Evolutionary conservation across 1,140 invertebrate genomes (phyloP).

Genomic region (Chionoecetes opilio): DNA sequence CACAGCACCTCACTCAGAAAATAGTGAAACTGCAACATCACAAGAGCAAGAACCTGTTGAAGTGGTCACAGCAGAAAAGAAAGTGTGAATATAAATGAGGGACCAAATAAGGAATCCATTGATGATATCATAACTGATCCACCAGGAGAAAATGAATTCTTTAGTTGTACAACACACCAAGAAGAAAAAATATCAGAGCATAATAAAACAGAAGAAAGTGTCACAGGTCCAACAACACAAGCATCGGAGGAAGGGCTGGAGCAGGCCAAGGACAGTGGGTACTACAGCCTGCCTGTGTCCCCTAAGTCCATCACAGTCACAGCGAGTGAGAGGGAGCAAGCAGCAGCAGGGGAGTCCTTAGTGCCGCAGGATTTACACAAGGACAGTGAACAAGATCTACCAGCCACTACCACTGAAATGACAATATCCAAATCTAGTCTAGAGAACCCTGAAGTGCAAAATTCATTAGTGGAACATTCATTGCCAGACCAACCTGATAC

Average conservation of each 20-base stretch:
- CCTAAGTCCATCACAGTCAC: slow-evolving; percentile 56
- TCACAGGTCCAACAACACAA: neutral
- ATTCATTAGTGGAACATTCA: neutral
- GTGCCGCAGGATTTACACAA: slow-evolving; percentile 44
- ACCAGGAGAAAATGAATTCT: neutral
- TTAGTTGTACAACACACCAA: neutral
- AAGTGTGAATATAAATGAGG: neutral
- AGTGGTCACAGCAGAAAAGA: neutral
- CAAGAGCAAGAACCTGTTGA: slow-evolving; percentile 3
- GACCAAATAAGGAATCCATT: neutral
- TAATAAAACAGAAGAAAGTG: slow-evolving; percentile 32
- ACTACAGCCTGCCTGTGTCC: slow-evolving; percentile 72
- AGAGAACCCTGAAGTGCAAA: neutral
- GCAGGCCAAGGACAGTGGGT: slow-evolving; percentile 69
- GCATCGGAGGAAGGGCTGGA: slow-evolving; percentile 50
- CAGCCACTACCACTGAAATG: slow-evolving; percentile 56
- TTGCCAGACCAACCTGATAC: neutral
- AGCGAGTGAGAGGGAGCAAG: slow-evolving; percentile 15
- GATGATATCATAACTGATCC: neutral
- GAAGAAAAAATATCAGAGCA: neutral
- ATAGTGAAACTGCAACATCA: neutral
- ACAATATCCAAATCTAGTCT: neutral
- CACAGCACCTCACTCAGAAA: neutral
- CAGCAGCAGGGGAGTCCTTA: neutral
- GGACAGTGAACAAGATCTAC: slow-evolving; percentile 67